Conservation (phyloP, 2,888 invertebrate species). For the Pteria penguin region DNA sequence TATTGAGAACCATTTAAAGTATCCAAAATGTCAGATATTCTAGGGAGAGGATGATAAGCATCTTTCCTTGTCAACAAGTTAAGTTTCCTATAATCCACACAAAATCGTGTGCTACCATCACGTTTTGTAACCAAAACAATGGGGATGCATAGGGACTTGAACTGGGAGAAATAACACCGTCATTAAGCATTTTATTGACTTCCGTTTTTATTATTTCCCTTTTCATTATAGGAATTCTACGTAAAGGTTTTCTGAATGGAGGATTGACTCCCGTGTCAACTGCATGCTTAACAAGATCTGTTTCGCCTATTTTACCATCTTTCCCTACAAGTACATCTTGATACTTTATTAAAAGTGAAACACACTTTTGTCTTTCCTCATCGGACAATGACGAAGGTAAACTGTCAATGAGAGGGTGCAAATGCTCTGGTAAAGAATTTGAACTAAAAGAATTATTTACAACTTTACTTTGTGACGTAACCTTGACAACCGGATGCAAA, state of each 20-base stretch:
- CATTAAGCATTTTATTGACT: slow-evolving; percentile 27
- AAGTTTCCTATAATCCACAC: slow-evolving; percentile 11
- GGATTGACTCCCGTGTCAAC: slow-evolving; percentile 15
- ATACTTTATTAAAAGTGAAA: too few relatives aligned
- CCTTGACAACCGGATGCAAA: too few relatives aligned
- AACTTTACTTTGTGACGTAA: too few relatives aligned
- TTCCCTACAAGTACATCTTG: slow-evolving; percentile 18
- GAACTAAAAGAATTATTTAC: too few relatives aligned
- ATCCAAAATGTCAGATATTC: background rate
- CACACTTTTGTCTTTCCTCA: too few relatives aligned
- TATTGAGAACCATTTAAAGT: background rate
- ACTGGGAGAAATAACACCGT: slow-evolving; percentile 29
- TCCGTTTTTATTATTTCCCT: slow-evolving; percentile 23
- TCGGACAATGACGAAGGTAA: too few relatives aligned
- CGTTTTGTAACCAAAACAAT: slow-evolving; percentile 16
- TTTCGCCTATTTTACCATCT: slow-evolving; percentile 26
- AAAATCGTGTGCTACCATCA: slow-evolving; percentile 17
- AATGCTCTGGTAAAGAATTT: too few relatives aligned
- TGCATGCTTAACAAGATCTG: slow-evolving; percentile 26
- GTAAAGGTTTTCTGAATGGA: slow-evolving; percentile 31
- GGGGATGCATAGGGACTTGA: slow-evolving; percentile 23
- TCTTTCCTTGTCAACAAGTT: slow-evolving; percentile 12
- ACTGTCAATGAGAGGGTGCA: too few relatives aligned
- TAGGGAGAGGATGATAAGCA: slow-evolving; percentile 16
- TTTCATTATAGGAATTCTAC: slow-evolving; percentile 21